Conservation (phyloP, 1,140 invertebrate species). For the Bombus breviceps region DNA sequence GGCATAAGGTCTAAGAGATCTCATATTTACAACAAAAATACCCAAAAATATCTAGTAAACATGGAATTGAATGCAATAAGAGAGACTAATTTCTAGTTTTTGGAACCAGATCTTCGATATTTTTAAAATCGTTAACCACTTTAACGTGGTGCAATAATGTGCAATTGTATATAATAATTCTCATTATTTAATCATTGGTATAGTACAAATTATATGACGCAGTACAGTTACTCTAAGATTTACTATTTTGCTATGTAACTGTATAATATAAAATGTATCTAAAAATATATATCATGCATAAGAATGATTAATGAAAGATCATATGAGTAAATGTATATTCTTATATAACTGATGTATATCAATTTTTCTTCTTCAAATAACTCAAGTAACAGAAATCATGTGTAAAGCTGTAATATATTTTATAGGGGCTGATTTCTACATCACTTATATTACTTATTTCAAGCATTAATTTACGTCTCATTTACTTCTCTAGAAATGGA, state of each 20-base stretch:
- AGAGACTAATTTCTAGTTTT: slow-evolving; percentile 2
- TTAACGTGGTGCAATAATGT: not conserved
- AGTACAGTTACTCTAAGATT: not conserved
- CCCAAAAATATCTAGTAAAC: not conserved
- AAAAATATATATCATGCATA: not conserved
- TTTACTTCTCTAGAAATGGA: not conserved
- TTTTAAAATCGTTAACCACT: slow-evolving; percentile 9
- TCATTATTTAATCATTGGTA: not conserved
- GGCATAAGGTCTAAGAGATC: not conserved
- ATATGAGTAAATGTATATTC: not conserved
- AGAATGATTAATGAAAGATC: not conserved
- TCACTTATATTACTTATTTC: not conserved
- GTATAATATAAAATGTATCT: slow-evolving; percentile 1
- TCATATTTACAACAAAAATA: not conserved
- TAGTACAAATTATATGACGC: slow-evolving; percentile 41
- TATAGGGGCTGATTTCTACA: not conserved
- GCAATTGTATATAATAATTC: slow-evolving; percentile 38
- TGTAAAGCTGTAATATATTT: not conserved
- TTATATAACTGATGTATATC: not conserved
- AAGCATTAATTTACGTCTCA: not conserved
- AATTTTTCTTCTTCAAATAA: not conserved
- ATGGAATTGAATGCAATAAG: slow-evolving; percentile 29
- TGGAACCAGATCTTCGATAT: not conserved
- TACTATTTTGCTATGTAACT: slow-evolving; percentile 14
- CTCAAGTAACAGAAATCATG: not conserved